Base-by-base conservation (phyloP, 2,113 vertebrate species). In the Acanthochromis polyacanthus region DNA sequence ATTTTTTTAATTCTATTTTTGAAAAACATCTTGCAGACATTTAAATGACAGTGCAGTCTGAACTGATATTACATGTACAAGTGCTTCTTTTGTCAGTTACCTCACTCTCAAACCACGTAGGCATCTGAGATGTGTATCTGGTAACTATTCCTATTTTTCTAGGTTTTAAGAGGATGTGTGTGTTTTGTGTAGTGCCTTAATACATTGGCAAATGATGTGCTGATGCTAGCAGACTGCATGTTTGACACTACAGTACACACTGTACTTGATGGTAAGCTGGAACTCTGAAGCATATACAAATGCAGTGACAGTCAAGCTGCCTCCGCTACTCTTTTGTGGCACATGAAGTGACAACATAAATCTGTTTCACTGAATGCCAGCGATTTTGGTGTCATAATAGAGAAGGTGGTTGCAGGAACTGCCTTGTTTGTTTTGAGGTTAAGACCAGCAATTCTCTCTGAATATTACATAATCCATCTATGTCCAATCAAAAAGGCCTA, bases 321-420 rank as follows among this genome's bases (percentile, higher is more conserved):
- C 38, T 51, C 4, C 61, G 59, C 1, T 62, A n/a, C 57, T 71
- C 22, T 64, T 80, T 30, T 66, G n/a, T 55, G 4, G 58, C 38
- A 32, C 25, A 3, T 30, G 15, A 55, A 48, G 57, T 43, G 23
- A 74, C 28, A 65, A 36, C 20, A 43, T 23, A 63, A 60, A 71
- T 52, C 46, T 22, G 15, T 20, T 46, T 74, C 38, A 56, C 15
- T 51, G 32, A 68, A 59, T 62, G 11, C 63, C 48, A 52, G 46
- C 25, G 61, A 43, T 57, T 78, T 64, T 20, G 16, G 10, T 59
- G 55, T 70, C 20, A 19, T 22, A 30, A 38, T 48, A 70, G 20
- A 81, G 46, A 67, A 56, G 38, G 43, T n/a, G 15, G 64, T 40
- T 16, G 60, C n/a, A 20, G 10, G 25, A 56, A 73, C 60, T 51